Evolutionary conservation across 35 echinoderm and acorn worm genomes (phyloP), one percentile per base, ranked within the genome.

Genomic region (Strongylocentrotus purpuratus): DNA sequence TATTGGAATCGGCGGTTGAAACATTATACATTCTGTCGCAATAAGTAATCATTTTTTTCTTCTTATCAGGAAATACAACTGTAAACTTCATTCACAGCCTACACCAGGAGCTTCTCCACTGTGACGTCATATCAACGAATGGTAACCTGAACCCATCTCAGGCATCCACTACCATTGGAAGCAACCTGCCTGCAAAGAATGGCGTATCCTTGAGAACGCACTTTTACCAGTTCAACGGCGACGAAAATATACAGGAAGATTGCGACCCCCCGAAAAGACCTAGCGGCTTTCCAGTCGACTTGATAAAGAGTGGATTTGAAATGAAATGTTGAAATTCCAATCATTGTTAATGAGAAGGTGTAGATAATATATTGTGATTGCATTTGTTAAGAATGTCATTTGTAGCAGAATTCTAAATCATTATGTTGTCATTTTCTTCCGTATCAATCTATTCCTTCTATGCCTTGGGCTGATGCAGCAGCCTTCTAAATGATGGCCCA

Each of bases 61-160:
- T 95, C 31, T 87, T 31, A 31, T 46, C 11, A 95, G 65, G 92
- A 48, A 48, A 86, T 65, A 90, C 92, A 61, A 90, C 85, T 32
- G 93, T 46, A 58, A 94, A 17, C 50, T 94, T 96, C 52, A 85
- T 95, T 41, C 70, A 61, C 33, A 71, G 60, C 55, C 31, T 96
- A 12, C 96, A 86, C 31, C 90, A 96, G 96, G 90, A 96, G 46
- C 86, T 96, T 46, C 94, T 94, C 60, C 93, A 96, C 14, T 86
- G 88, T 10, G 65, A 96, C 22, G 50, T 94, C 0, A 35, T 96
- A n/a, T 46, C 46, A 61, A 52, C 90, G 31, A 70, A 91, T 91
- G 95, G 95, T 45, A 85, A 86, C 33, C 33, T 87, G 85, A 50
- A 55, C 47, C 86, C 33, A 89, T 35, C 87, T 48, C 94, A 86